Evolutionary conservation across 1,140 invertebrate species (phyloP), one percentile per base, ranked within the genome.

Genomic region (Macrocentrus cingulum): DNA sequence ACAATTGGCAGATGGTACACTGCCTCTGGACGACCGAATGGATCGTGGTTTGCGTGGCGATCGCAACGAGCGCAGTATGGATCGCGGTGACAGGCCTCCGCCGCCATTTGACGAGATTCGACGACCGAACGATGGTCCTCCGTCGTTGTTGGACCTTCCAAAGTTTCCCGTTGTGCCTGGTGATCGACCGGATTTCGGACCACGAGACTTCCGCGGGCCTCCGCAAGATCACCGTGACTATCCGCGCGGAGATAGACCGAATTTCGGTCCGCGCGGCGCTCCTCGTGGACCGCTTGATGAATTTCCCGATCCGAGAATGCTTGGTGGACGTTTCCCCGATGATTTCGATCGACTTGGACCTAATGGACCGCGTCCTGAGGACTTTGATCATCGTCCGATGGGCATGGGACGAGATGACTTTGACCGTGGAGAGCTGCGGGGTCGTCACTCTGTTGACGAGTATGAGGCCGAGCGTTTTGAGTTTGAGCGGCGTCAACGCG

Each of bases 1-100:
- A 15, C 79, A 77, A 54, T 58, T 81, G 18, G 80, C 80, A 0
- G 78, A 80, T 55, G 75, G 78, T 1, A 80, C 75, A 2, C 54
- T 80, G 19, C 76, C 76, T 0, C 13, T 80, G 1, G 76, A 79
- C 16, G 78, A 78, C 18, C 65, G 75, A 4, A 74, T 72, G 45
- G 75, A 76, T 2, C 65, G 75, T 15, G 67, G 68, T 46, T 60
- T 64, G 11, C 60, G 75, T 9, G 58, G 56, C n/a, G 70, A 65
- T 1, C 58, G 73, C 1, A 66, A 52, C 8, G 74, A 77, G 29
- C 70, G 75, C 1, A 70, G 56, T 25, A 62, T 56, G n/a, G 72
- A 75, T 5, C 64, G 69, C 32, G 62, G 49, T 1, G 72, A 74
- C 0, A 63, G 74, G 19, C 56, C 56, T n/a, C 51, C 61, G 16